Evolutionary conservation across 2,888 invertebrate species (phyloP), one percentile per base, ranked within the genome.

Genomic region (Synanthedon vespiformis): DNA sequence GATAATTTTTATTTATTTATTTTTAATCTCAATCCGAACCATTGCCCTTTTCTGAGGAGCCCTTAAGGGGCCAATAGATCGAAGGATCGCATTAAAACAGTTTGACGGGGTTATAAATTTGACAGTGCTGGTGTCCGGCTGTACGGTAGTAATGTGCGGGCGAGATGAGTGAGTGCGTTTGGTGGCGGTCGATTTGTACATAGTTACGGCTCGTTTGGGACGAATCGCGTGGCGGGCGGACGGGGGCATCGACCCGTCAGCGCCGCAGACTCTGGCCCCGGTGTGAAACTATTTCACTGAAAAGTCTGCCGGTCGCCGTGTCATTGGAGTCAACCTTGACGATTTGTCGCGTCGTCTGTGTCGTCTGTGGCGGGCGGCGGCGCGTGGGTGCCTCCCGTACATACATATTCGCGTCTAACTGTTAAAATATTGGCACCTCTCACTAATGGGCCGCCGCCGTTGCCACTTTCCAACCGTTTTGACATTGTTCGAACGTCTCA

Each of bases 281-380:
- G 75, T 79, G 75, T 79, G 78, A 80, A 82, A 86, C 81, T 84
- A 84, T 85, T 86, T 83, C 78, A 78, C 85, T 86, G 86, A 86
- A 86, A 86, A 84, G 79, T 83, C 75, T 68, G 72, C 65, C 74
- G 77, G 63, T 77, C 73, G 76, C 65, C 80, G 73, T 76, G 82
- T 78, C 79, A 80, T 81, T 80, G 77, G 74, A 80, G 74, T 65
- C 83, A 84, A 81, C 86, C 86, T 85, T 86, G 85, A 74, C 76
- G 79, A 74, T 77, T 76, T 80, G 84, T 82, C 86, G 84, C 82
- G 79, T 77, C 80, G 83, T 76, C 81, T 80, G 22, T 11, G 64
- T 69, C 34, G 34, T 77, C 75, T 80, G 84, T 82, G 85, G 22
- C 22, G 18, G 22, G 22, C 22, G 22, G 27, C 61, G 67, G 65